A percentile compares a stretch with the other conserved stretches of the same genome.
These are phyloP conservation scores for Tipula confusa DNA, from an alignment of 2,888 invertebrate genomes.

Conservation along the genomic window DNA sequence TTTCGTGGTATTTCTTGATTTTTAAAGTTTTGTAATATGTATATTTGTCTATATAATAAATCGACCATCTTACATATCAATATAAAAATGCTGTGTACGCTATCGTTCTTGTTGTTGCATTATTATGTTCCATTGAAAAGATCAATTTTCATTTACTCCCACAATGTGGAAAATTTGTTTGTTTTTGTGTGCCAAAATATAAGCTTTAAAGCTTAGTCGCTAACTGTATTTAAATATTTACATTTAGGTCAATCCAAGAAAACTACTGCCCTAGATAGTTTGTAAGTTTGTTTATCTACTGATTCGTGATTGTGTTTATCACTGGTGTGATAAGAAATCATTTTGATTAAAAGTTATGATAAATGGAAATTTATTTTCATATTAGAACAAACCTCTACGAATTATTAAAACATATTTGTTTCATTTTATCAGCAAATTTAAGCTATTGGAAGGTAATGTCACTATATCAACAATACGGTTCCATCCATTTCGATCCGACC, in stretches of 20 bases:
- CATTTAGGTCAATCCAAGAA: neutral
- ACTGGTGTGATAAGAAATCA: neutral
- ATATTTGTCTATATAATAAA: too few relatives aligned
- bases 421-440: too few relatives aligned
- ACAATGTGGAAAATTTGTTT: neutral
- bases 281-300: too few relatives aligned
- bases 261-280: neutral
- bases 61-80: neutral
- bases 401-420: too few relatives aligned
- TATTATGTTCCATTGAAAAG: neutral
- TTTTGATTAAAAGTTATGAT: too few relatives aligned
- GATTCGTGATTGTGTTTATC: neutral
- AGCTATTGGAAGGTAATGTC: too few relatives aligned
- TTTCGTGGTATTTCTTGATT: neutral
- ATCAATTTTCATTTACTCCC: neutral
- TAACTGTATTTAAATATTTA: neutral
- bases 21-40: neutral
- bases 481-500: too few relatives aligned
- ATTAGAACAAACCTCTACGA: too few relatives aligned
- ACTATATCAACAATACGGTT: too few relatives aligned
- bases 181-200: neutral
- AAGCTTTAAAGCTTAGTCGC: neutral
- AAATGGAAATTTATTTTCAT: neutral
- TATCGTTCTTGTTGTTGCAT: conserved; percentile 12
- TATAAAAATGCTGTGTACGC: neutral